Conservation (phyloP, 2,888 invertebrate species). For the Tetramorium bicarinatum region DNA sequence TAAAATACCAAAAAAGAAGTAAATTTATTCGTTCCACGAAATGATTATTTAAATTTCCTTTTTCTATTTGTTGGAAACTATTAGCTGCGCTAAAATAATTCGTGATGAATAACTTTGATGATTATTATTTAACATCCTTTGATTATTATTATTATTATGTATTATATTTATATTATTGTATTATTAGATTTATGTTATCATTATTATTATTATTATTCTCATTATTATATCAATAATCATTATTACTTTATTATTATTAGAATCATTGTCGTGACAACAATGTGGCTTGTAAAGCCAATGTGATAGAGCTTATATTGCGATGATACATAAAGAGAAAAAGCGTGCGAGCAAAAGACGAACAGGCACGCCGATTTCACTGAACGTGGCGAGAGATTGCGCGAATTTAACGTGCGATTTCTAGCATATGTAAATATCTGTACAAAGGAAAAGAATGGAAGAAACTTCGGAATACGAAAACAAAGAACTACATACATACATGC, state of each 20-base stretch:
- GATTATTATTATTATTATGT: slow-evolving; percentile 72
- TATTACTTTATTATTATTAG: slow-evolving; percentile 77
- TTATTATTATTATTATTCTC: slow-evolving; percentile 77
- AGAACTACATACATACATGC: slow-evolving; percentile 73
- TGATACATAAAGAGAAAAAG: slow-evolving; percentile 71
- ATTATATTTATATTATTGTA: slow-evolving; percentile 78
- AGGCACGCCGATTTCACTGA: slow-evolving; percentile 42
- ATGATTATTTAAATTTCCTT: slow-evolving; percentile 53
- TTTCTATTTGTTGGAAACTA: slow-evolving; percentile 57
- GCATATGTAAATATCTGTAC: slow-evolving; percentile 77
- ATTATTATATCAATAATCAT: slow-evolving; percentile 79
- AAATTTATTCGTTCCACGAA: slow-evolving; percentile 55
- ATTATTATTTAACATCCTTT: slow-evolving; percentile 77
- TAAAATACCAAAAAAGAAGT: slow-evolving; percentile 63
- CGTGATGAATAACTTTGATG: slow-evolving; percentile 71
- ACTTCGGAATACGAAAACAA: slow-evolving; percentile 75
- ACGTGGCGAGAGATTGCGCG: slow-evolving; percentile 44
- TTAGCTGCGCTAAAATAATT: slow-evolving; percentile 58
- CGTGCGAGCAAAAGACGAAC: slow-evolving; percentile 56
- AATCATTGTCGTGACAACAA: slow-evolving; percentile 80
- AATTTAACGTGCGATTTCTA: slow-evolving; percentile 61
- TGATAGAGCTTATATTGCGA: slow-evolving; percentile 86
- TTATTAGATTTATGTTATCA: slow-evolving; percentile 80
- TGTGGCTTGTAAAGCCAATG: slow-evolving; percentile 86
- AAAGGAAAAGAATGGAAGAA: slow-evolving; percentile 62